Percentiles rank a stretch among this genome's conserved stretches.
Conservation (phyloP, 2,797 vertebrate genomes). For the Eulemur albifrons region DNA sequence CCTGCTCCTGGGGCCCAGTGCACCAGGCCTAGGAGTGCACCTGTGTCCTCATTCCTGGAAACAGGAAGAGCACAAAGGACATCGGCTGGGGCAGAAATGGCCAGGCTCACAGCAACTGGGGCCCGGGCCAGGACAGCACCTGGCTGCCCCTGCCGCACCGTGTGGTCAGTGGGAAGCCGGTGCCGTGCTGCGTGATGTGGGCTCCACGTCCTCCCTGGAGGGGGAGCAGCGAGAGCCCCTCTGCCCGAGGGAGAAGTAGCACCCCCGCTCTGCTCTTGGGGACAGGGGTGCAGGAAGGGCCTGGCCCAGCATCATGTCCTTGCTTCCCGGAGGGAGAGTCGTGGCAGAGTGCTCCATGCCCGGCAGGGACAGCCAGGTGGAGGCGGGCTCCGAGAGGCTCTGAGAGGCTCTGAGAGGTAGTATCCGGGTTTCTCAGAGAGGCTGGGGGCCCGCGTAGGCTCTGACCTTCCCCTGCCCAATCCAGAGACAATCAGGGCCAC, state of each 20-base stretch:
- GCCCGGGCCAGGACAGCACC: background rate
- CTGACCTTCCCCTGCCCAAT: background rate
- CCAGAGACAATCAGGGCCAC: background rate
- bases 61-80: background rate
- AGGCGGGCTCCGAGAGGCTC: background rate
- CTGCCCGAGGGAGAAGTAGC: too few relatives aligned
- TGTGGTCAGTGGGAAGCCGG: background rate
- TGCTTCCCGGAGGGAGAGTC: background rate
- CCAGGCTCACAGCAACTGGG: background rate
- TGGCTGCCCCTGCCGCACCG: background rate
- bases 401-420: background rate
- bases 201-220: background rate
- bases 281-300: fast-evolving
- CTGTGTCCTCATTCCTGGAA: background rate
- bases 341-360: background rate
- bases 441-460: too few relatives aligned
- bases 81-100: background rate
- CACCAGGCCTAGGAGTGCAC: background rate
- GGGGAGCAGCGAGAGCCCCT: background rate
- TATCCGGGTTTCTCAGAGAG: background rate
- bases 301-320: background rate
- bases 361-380: background rate
- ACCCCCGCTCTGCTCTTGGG: fast-evolving
- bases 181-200: background rate
- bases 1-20: background rate